Evolutionary conservation across 1,140 invertebrate genomes (phyloP).

Genomic region (Sitodiplosis mosellana): DNA sequence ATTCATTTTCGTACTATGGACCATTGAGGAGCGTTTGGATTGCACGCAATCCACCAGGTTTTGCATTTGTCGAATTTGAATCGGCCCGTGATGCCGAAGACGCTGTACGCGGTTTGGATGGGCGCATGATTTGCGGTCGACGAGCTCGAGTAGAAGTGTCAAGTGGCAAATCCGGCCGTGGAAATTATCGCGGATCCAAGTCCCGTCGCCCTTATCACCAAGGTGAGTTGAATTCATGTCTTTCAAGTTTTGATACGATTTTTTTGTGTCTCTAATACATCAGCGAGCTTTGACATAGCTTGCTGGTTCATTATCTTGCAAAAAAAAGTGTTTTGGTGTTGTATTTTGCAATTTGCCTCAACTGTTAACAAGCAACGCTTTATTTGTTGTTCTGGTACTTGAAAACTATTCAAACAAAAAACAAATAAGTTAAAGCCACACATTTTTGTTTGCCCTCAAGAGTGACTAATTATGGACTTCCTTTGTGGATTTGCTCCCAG

Average conservation of each 20-base stretch:
- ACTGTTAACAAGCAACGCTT: too few relatives aligned
- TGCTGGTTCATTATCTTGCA: too few relatives aligned
- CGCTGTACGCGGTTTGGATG: conserved; percentile 53
- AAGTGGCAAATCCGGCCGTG: conserved; percentile 58
- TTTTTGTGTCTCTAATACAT: not conserved
- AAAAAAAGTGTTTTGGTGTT: too few relatives aligned
- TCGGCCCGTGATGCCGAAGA: conserved; percentile 80
- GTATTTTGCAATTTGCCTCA: too few relatives aligned
- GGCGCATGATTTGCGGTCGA: conserved; percentile 67
- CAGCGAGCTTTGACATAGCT: not conserved
- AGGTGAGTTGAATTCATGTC: conserved; percentile 30
- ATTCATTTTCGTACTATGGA: conserved; percentile 89
- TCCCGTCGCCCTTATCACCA: conserved; percentile 45
- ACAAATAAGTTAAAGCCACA: too few relatives aligned
- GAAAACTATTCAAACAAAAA: too few relatives aligned
- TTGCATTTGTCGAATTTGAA: conserved; percentile 94
- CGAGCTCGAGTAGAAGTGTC: conserved; percentile 84
- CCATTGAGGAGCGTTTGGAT: conserved; percentile 73
- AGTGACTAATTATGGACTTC: too few relatives aligned
- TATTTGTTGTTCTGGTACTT: too few relatives aligned
- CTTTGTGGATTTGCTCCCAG: too few relatives aligned
- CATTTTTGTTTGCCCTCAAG: too few relatives aligned
- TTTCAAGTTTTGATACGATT: not conserved
- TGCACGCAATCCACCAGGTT: conserved; percentile 65
- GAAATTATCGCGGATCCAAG: conserved; percentile 35